Evolutionary conservation across 2,113 vertebrate species (phyloP).

Genomic region (Erythrolamprus reginae): DNA sequence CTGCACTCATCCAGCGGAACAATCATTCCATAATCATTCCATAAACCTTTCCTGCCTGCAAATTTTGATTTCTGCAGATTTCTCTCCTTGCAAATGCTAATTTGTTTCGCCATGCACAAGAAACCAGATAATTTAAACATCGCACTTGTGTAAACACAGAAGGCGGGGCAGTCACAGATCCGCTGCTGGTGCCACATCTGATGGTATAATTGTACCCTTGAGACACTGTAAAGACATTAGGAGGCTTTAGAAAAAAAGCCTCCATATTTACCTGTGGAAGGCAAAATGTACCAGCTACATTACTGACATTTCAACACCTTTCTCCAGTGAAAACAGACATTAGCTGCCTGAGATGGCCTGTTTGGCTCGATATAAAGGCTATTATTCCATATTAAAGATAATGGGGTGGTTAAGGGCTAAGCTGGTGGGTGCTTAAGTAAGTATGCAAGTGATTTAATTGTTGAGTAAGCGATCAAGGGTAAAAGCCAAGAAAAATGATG

Average conservation of each 20-base stretch:
- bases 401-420: slow-evolving; percentile 53
- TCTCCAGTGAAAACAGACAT: slow-evolving; percentile 25
- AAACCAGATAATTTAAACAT: slow-evolving; percentile 24
- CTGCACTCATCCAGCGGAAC: no score
- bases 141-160: slow-evolving; percentile 23
- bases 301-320: slow-evolving; percentile 45
- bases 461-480: slow-evolving; percentile 34
- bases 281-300: slow-evolving; percentile 3
- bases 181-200: not conserved
- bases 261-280: slow-evolving; percentile 7
- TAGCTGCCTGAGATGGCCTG: slow-evolving; percentile 25
- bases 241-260: not conserved
- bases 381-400: slow-evolving; percentile 63
- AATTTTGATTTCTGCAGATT: not conserved
- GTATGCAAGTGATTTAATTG: slow-evolving; percentile 54
- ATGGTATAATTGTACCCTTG: slow-evolving; percentile 17
- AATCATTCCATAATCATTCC: no score
- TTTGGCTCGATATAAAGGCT: slow-evolving; percentile 50
- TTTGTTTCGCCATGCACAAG: slow-evolving; percentile 7
- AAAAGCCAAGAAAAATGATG: slow-evolving; percentile 35
- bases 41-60: not conserved
- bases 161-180: slow-evolving; percentile 8
- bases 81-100: slow-evolving; percentile 1
- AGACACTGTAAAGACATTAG: slow-evolving; percentile 1
- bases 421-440: slow-evolving; percentile 56